Conservation (phyloP, 2,888 invertebrate genomes). For the Ophioninae sp. region DNA sequence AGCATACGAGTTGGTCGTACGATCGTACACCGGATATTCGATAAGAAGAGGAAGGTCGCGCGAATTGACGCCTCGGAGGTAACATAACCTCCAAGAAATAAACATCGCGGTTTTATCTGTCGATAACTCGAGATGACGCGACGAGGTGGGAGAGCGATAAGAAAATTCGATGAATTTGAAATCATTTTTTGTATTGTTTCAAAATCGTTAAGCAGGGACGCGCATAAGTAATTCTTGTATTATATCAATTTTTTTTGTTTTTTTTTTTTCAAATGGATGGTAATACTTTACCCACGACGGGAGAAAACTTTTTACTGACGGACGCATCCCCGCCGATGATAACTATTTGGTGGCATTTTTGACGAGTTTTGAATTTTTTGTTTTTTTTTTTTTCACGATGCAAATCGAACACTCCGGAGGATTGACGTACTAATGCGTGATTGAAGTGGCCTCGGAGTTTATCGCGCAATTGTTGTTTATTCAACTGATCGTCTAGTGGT, state of each 20-base stretch:
- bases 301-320: conserved; percentile 32
- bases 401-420: neutral
- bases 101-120: neutral
- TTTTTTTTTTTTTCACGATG: conserved; percentile 4
- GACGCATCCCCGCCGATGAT: conserved; percentile 48
- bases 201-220: neutral
- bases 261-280: neutral
- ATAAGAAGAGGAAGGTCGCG: neutral
- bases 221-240: neutral
- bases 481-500: neutral
- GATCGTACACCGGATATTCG: neutral
- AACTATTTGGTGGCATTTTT: conserved; percentile 18
- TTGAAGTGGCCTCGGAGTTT: too few species aligned
- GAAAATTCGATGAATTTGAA: neutral
- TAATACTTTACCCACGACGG: conserved; percentile 36
- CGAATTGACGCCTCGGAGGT: neutral
- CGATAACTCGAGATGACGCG: neutral
- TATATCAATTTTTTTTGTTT: neutral
- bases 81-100: neutral
- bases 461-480: neutral
- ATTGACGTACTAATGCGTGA: too few species aligned
- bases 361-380: neutral
- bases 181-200: neutral
- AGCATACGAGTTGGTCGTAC: neutral
- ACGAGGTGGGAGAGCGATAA: neutral